Conservation (phyloP, 2,113 vertebrate species). For the Chaenogobius annularis region DNA sequence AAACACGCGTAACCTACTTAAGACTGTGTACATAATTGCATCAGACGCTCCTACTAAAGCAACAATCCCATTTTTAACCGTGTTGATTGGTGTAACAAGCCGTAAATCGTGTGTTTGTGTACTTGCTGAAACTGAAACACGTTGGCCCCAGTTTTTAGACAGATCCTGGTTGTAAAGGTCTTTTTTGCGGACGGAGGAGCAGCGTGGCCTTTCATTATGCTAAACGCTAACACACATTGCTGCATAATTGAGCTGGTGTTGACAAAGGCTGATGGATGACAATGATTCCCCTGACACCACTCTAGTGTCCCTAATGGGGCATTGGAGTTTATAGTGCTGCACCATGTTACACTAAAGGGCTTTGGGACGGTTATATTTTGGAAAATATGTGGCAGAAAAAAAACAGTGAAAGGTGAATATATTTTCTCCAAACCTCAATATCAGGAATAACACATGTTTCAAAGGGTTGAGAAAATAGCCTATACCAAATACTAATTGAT, state of each 20-base stretch:
- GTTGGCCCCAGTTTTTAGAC: conserved; percentile 11
- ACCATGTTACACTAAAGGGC: conserved; percentile 24
- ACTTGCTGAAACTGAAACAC: conserved; percentile 9
- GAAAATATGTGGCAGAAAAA: background rate
- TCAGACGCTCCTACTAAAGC: background rate
- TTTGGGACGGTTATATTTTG: background rate
- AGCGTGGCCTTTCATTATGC: conserved; percentile 50
- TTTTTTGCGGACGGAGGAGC: conserved; percentile 33
- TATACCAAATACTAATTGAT: no score
- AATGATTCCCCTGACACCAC: conserved; percentile 46
- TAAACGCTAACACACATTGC: conserved; percentile 37
- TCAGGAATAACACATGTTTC: no score
- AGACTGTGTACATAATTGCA: background rate
- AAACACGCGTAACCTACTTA: conserved; percentile 6
- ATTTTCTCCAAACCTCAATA: no score
- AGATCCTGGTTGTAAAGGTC: conserved; percentile 28
- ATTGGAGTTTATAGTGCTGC: conserved; percentile 34
- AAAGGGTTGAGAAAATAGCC: no score
- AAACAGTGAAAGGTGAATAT: background rate
- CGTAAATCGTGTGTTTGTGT: background rate
- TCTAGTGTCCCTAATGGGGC: conserved; percentile 23
- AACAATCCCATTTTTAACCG: background rate
- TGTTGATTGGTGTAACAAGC: background rate
- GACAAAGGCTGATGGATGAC: conserved; percentile 50
- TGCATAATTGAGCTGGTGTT: conserved; percentile 54